These are phyloP conservation scores for Ceyx erithaca DNA, from an alignment of 2,797 vertebrate species.

Conservation along the genomic window DNA sequence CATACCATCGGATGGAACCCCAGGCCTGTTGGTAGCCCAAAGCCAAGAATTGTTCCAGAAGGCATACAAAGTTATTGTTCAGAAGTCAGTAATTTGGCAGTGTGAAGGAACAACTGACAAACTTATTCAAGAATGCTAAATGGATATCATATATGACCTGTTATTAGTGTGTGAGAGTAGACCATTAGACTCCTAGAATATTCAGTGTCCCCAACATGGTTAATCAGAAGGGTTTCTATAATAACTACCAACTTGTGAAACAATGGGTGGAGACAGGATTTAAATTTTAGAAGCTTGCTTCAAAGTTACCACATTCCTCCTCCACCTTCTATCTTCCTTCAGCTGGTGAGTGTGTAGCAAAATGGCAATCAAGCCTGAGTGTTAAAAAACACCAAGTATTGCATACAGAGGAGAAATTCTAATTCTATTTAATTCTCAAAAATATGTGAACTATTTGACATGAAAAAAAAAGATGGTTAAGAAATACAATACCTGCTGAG, in stretches of 20 bases:
- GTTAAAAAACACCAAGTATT: neutral
- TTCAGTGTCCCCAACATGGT: neutral
- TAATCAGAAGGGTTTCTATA: constrained; percentile 1
- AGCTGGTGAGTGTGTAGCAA: neutral
- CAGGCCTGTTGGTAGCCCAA: neutral
- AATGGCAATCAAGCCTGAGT: neutral
- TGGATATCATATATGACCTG: neutral
- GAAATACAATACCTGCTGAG: neutral
- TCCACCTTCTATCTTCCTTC: neutral
- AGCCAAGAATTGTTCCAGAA: neutral
- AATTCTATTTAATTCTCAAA: neutral
- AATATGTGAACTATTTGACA: neutral
- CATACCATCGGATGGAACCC: neutral
- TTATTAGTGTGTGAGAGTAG: neutral
- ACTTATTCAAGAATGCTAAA: neutral
- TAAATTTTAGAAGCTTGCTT: neutral
- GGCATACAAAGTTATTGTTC: neutral
- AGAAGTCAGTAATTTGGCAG: neutral
- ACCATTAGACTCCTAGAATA: neutral
- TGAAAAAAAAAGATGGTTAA: neutral
- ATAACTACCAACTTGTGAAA: constrained; percentile 37
- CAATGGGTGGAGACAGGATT: neutral
- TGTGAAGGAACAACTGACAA: neutral
- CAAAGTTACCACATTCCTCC: neutral
- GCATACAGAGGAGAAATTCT: neutral